Percentiles rank a stretch among this genome's conserved stretches.
These are phyloP conservation scores for Laspeyria flexula DNA, from an alignment of 2,888 invertebrate species.

Conservation along the genomic window DNA sequence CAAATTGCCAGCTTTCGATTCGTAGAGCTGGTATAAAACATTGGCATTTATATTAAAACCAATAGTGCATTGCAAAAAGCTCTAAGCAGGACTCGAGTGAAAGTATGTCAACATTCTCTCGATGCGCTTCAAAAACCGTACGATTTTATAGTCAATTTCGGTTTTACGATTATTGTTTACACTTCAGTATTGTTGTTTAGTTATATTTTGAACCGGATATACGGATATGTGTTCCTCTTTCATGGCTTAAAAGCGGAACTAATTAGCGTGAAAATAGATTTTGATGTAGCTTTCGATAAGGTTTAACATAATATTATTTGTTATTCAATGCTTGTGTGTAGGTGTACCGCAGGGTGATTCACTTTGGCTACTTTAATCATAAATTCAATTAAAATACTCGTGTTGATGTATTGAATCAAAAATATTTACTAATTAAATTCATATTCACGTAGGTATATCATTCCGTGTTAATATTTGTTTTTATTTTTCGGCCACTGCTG, in stretches of 20 bases:
- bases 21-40: no score
- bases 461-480: no score
- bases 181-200: not conserved
- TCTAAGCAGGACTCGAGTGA: conserved; percentile 26
- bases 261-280: not conserved
- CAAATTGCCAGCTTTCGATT: not conserved
- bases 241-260: not conserved
- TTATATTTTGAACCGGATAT: not conserved
- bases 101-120: conserved; percentile 21
- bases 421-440: no score
- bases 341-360: not conserved
- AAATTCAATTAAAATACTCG: no score
- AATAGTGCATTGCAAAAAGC: conserved; percentile 30
- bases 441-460: no score
- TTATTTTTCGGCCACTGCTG: no score
- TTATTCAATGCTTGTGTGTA: no score
- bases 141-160: conserved; percentile 28
- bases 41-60: conserved; percentile 13
- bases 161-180: conserved; percentile 23
- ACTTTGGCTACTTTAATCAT: not conserved
- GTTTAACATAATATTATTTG: not conserved
- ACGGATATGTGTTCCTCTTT: not conserved
- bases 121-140: conserved; percentile 17
- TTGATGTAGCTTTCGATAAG: not conserved
- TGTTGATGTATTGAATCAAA: no score